These are phyloP conservation scores for Cyclopterus lumpus DNA, from an alignment of 2,797 vertebrate genomes.

Conservation along the genomic window DNA sequence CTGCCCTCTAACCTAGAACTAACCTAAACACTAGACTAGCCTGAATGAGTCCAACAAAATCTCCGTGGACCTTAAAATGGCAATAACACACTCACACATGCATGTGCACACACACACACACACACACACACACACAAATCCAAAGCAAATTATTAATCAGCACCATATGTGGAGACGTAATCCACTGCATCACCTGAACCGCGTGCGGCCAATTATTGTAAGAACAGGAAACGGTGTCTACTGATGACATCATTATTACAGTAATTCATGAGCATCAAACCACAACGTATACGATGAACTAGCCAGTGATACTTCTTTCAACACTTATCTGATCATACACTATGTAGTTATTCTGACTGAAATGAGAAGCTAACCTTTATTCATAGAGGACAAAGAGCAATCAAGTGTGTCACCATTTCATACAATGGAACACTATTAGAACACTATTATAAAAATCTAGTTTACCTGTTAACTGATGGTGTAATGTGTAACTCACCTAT, in stretches of 20 bases:
- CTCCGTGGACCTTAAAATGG: not conserved
- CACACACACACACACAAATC: not conserved
- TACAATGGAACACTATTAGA: not conserved
- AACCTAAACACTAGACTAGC: not conserved
- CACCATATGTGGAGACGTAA: not conserved
- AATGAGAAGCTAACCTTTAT: not conserved
- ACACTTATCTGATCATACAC: too few species aligned
- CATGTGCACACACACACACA: not conserved
- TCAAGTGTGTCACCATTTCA: not conserved
- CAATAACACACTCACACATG: not conserved
- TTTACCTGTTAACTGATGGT: not conserved
- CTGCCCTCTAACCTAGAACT: not conserved
- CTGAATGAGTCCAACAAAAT: not conserved
- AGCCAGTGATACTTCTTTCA: too few species aligned
- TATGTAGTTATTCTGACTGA: not conserved
- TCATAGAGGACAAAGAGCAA: not conserved
- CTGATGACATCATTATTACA: not conserved
- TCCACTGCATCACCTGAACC: slow-evolving; percentile 12
- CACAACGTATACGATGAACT: not conserved
- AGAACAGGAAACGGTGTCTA: not conserved
- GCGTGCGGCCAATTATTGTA: not conserved
- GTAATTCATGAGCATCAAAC: not conserved
- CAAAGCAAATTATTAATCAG: slow-evolving; percentile 2
- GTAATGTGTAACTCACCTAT: not conserved
- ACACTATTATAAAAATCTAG: not conserved